Evolutionary conservation across 1,140 invertebrate genomes (phyloP).

Genomic region (Drosophila azteca): DNA sequence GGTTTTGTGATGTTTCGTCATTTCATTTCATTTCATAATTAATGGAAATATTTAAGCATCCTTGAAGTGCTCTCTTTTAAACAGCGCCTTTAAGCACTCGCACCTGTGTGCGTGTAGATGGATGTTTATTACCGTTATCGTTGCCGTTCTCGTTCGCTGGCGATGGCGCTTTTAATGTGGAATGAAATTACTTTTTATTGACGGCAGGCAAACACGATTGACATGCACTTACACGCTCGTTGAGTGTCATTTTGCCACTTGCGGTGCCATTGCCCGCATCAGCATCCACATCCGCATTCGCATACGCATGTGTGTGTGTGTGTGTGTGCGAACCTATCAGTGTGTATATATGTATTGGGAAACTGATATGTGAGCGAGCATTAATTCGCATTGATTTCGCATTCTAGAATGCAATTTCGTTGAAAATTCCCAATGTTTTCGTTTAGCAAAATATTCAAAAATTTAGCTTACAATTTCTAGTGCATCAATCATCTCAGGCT

Average conservation of each 20-base stretch:
- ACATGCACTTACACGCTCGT: constrained; percentile 64
- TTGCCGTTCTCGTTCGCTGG: no score
- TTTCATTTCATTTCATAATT: constrained; percentile 10
- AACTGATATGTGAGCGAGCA: constrained; percentile 25
- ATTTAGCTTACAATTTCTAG: neutral
- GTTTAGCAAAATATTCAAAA: no score
- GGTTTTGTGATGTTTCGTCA: no score
- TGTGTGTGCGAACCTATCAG: neutral
- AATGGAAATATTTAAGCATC: constrained; percentile 5
- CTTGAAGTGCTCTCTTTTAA: constrained; percentile 5
- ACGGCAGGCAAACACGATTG: constrained; percentile 64
- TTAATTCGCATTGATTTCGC: constrained; percentile 17
- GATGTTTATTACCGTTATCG: constrained; percentile 7
- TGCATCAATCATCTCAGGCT: no score
- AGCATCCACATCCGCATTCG: neutral
- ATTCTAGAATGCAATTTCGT: neutral
- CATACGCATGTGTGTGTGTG: constrained; percentile 5
- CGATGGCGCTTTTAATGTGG: constrained; percentile 34
- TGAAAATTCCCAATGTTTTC: neutral
- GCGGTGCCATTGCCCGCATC: constrained; percentile 30
- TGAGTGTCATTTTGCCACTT: constrained; percentile 50
- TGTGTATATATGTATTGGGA: constrained; percentile 11
- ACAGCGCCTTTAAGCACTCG: constrained; percentile 36
- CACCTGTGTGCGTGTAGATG: constrained; percentile 7
- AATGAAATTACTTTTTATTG: constrained; percentile 68